phyloP scores from a whole-genome alignment of 2,888 invertebrate species.

The Stegana nigrithorax region DNA sequence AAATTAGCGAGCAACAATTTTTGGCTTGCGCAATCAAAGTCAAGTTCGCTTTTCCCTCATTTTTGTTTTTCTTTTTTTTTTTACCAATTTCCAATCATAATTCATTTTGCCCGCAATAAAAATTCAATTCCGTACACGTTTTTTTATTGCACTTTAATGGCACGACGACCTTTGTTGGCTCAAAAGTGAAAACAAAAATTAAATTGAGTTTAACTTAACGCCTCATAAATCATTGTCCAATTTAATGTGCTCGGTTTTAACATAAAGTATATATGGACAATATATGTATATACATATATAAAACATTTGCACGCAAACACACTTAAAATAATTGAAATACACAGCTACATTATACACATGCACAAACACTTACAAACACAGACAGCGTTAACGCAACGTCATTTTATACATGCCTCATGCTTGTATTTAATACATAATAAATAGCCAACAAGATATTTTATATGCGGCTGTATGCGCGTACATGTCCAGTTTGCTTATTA shows the following conservation, averaged over 20 bases:
- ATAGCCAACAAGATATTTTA: too few relatives aligned
- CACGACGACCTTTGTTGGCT: not conserved
- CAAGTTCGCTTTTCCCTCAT: too few relatives aligned
- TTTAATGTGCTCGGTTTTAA: too few relatives aligned
- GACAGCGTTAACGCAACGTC: not conserved
- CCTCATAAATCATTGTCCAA: conserved; percentile 61
- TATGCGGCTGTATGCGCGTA: conserved; percentile 14
- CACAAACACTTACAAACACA: conserved; percentile 14
- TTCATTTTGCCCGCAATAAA: too few relatives aligned
- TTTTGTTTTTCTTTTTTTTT: not conserved
- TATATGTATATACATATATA: not conserved
- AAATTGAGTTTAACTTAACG: conserved; percentile 62
- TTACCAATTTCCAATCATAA: too few relatives aligned
- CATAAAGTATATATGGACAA: not conserved
- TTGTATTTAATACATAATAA: too few relatives aligned
- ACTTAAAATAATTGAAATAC: conserved; percentile 60
- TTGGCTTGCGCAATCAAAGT: too few relatives aligned
- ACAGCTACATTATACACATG: conserved; percentile 41
- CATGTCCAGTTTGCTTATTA: conserved; percentile 43
- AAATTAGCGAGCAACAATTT: too few relatives aligned
- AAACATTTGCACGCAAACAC: conserved; percentile 48
- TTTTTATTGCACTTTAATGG: too few relatives aligned
- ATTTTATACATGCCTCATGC: too few relatives aligned
- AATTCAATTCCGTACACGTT: too few relatives aligned
- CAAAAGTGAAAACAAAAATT: conserved; percentile 36